These are phyloP conservation scores for Saccostrea echinata DNA, from an alignment of 1,140 invertebrate species.

Conservation along the genomic window DNA sequence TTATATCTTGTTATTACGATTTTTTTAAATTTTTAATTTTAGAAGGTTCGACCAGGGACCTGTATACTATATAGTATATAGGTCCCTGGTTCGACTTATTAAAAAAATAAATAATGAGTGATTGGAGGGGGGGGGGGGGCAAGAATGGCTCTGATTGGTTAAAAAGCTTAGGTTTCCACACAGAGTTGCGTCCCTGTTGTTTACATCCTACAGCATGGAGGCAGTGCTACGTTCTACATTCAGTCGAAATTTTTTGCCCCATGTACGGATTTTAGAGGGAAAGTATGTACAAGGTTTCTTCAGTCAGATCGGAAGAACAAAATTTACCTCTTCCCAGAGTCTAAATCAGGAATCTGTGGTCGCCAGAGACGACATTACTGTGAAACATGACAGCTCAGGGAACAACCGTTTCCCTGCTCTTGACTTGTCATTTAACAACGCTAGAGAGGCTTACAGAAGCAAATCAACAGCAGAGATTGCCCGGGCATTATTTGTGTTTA, in stretches of 20 bases:
- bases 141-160: neutral
- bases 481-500: slow-evolving; percentile 95
- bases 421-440: slow-evolving; percentile 89
- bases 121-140: neutral
- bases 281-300: neutral
- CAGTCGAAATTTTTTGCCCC: neutral
- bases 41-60: too few relatives aligned
- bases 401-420: slow-evolving; percentile 12
- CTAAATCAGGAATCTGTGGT: slow-evolving; percentile 9
- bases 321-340: neutral
- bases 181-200: slow-evolving; percentile 13
- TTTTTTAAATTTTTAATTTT: too few relatives aligned
- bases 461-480: slow-evolving; percentile 96
- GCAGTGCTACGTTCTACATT: neutral
- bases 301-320: neutral
- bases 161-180: neutral
- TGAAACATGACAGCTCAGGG: neutral
- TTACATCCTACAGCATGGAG: neutral
- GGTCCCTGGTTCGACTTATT: too few relatives aligned
- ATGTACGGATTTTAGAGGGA: neutral
- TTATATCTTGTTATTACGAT: too few relatives aligned
- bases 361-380: neutral
- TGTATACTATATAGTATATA: too few relatives aligned
- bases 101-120: too few relatives aligned
- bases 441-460: slow-evolving; percentile 84